Evolutionary conservation across 1,140 invertebrate genomes (phyloP), one percentile per base, ranked within the genome.

Genomic region (Drosophila sp.): DNA sequence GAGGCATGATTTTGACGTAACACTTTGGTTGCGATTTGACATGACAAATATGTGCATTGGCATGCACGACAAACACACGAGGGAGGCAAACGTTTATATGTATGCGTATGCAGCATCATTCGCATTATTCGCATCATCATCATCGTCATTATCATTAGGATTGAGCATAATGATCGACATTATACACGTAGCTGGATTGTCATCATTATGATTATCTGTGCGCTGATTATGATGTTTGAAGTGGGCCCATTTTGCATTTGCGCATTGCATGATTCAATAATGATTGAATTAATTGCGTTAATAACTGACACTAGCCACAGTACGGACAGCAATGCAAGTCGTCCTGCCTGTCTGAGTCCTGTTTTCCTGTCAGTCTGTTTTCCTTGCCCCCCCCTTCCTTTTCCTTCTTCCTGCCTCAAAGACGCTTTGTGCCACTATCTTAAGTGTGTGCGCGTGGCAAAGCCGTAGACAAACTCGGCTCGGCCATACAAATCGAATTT

Each of bases 241-340:
- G 76, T 86, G 54, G 48, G 58, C 75, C 73, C 61, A 79, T 76
- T 89, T 87, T 80, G 84, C 84, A 83, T 89, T 87, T 87, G 83
- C 84, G 83, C 82, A 89, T 87, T 87, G 82, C 83, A 90, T 91
- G 89, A 91, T 91, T 87, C 89, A 89, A 91, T 91, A 91, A 91
- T 91, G 90, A 91, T 90, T 91, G 90, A 90, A 91, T 91, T 91
- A 91, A 91, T 91, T 91, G 90, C 89, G 90, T 91, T 91, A 91
- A 91, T 91, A 91, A 91, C 86, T 91, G 89, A 91, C 89, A 91
- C 89, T 91, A 89, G 73, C 61, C 51, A 40, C 77, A 65, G 58
- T 66, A 71, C 53, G 18, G 66, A 41, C 66, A 21, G 41, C 45
- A 36, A 14, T 32, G 29, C 57, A 48, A 29, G 58, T 21, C 50